These are phyloP conservation scores for Morelia viridis DNA, from an alignment of 2,797 vertebrate genomes.

Conservation along the genomic window DNA sequence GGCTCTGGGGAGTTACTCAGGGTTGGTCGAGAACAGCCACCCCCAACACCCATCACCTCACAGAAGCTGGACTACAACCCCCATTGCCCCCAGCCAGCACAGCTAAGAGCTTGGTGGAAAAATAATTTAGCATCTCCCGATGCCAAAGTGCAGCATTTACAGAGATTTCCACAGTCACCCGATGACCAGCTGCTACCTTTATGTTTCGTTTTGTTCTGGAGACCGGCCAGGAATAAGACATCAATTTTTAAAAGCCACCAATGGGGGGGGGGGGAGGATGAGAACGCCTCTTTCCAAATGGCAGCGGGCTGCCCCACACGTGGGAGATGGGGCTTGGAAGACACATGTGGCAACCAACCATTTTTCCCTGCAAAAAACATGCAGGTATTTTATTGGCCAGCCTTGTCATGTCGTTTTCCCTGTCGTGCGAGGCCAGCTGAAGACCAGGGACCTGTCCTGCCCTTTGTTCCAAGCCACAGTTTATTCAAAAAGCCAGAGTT, in stretches of 20 bases:
- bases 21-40: no score
- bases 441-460: neutral
- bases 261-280: rapidly evolving
- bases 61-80: neutral
- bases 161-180: neutral
- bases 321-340: neutral
- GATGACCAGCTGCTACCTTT: neutral
- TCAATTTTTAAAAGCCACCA: neutral
- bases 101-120: neutral
- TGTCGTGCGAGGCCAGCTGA: rapidly evolving
- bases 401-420: neutral
- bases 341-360: neutral
- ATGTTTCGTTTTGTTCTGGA: neutral
- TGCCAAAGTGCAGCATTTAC: neutral
- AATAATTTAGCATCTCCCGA: neutral
- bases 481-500: neutral
- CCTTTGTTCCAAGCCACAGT: neutral
- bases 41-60: neutral
- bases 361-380: no score
- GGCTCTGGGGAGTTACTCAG: no score
- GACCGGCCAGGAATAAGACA: neutral
- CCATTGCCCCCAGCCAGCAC: neutral
- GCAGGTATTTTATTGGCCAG: no score
- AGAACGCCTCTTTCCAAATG: neutral
- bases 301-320: no score